These are phyloP conservation scores for Anthophora plumipes DNA, from an alignment of 2,888 invertebrate genomes.

Conservation along the genomic window DNA sequence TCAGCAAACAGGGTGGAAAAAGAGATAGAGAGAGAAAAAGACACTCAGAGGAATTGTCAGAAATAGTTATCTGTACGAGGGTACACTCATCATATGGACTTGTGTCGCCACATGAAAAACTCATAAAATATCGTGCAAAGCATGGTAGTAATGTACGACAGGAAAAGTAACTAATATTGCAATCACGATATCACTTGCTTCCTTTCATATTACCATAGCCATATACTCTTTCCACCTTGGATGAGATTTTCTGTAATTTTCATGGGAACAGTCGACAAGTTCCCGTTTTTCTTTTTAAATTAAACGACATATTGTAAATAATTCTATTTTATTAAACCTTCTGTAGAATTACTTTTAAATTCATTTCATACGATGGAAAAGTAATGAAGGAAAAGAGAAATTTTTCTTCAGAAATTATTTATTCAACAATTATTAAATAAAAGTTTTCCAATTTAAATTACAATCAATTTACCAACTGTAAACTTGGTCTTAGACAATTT, in stretches of 20 bases:
- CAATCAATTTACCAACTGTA: not conserved
- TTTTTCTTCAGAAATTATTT: too few relatives aligned
- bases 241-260: too few relatives aligned
- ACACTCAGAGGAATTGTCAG: not conserved
- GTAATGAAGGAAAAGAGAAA: too few relatives aligned
- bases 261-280: too few relatives aligned
- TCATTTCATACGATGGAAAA: too few relatives aligned
- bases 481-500: not conserved
- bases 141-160: not conserved
- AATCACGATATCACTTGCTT: too few relatives aligned
- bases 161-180: conserved; percentile 12
- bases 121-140: conserved; percentile 25
- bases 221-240: too few relatives aligned
- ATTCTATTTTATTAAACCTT: too few relatives aligned
- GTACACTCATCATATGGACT: conserved; percentile 37
- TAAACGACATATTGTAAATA: too few relatives aligned
- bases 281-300: too few relatives aligned
- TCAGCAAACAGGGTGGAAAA: conserved; percentile 23
- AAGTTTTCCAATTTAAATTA: not conserved
- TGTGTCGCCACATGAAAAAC: conserved; percentile 16
- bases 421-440: not conserved
- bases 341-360: too few relatives aligned
- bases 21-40: not conserved
- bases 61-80: conserved; percentile 15
- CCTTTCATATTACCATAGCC: too few relatives aligned